Evolutionary conservation across 2,113 vertebrate species (phyloP).

Genomic region (Brachionichthys hirsutus): DNA sequence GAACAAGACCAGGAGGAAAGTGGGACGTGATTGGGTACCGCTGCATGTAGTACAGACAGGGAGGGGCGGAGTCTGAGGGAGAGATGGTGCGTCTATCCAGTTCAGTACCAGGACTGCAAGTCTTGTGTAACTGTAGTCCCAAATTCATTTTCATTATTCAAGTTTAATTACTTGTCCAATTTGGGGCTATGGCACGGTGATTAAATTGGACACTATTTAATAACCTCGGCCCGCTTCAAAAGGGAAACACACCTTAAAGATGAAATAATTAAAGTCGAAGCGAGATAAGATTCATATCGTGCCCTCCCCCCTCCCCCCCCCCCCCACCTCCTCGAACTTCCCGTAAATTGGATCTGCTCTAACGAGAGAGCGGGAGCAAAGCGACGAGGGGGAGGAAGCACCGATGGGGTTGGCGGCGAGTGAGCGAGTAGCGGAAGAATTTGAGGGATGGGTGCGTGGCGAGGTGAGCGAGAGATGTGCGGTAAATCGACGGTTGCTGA

Average conservation of each 20-base stretch:
- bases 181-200: constrained; percentile 67
- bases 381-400: neutral
- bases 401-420: neutral
- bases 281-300: constrained; percentile 78
- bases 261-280: constrained; percentile 77
- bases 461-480: neutral
- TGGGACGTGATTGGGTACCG: constrained; percentile 38
- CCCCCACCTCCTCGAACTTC: constrained; percentile 40
- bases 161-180: constrained; percentile 75
- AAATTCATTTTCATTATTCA: constrained; percentile 72
- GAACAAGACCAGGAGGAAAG: constrained; percentile 33
- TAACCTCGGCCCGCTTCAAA: constrained; percentile 58
- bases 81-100: constrained; percentile 31
- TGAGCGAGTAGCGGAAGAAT: constrained; percentile 18
- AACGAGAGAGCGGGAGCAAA: constrained; percentile 30
- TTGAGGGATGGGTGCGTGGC: constrained; percentile 41
- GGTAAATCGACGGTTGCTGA: constrained; percentile 1
- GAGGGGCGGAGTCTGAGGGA: constrained; percentile 21
- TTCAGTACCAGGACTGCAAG: constrained; percentile 25
- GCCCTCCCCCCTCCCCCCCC: too few species aligned
- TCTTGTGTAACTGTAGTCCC: constrained; percentile 32
- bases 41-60: constrained; percentile 38
- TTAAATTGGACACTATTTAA: constrained; percentile 78
- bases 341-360: constrained; percentile 62
- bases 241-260: constrained; percentile 69